Base-by-base conservation (phyloP, 2,888 invertebrate genomes). In the Perizoma affinitatum region DNA sequence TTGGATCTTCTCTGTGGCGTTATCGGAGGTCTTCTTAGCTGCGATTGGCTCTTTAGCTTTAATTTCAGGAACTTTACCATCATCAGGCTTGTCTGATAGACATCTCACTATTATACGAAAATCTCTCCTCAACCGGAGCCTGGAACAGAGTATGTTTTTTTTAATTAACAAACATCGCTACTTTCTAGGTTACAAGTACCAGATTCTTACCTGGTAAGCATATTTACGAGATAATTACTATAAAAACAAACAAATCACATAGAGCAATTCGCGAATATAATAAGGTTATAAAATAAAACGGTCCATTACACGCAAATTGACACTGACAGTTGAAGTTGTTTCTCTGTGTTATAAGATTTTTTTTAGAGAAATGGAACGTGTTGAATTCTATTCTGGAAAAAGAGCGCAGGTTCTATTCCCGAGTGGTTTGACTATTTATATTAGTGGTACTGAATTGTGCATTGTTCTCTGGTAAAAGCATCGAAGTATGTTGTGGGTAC, bases 1-100 rank as follows among this genome's bases (percentile, higher is more conserved):
- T 67, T 93, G 91, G 51, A 93, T 88, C 71, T 88, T 92, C 51
- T 89, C 87, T 8, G 84, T 86, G 41, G 75, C 79, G 10, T 81
- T 75, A 4, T 85, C 82, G 42, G 73, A 60, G 7, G 65, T 11
- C 38, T 74, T 73, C 41, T 79, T 76, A 7, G 80, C 73, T 49
- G 76, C 69, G 4, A 70, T 68, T 66, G 70, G 49, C 2, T 62
- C 53, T 63, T 69, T 78, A 5, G 65, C 8, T 63, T 76, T 76
- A 41, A 62, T 66, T 66, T 84, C 80, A 6, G 76, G 70, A 22
- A 58, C 33, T 64, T 85, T 86, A 5, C 72, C 81, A 75, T 88
- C 88, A 57, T 87, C 87, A 59, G 81, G 74, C 68, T 84, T 84
- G 64, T 86, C 86, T 0, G 84, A 70, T 40, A 86, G 73, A 75